Evolutionary conservation across 2,888 invertebrate genomes (phyloP), one percentile per base, ranked within the genome.

Genomic region (Chouioia cunea): DNA sequence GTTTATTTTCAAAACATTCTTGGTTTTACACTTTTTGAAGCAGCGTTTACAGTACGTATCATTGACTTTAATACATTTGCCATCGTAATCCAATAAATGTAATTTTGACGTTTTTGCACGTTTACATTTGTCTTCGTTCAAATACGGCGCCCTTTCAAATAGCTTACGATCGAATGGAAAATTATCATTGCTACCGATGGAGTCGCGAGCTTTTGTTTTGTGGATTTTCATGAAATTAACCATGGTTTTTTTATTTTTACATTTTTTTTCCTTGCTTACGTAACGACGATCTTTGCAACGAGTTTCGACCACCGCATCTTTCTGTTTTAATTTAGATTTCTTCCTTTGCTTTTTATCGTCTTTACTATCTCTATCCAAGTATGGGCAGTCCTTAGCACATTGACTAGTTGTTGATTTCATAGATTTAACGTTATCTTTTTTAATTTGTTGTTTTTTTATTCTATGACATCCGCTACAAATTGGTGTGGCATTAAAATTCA

Each of bases 231-330:
- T 52, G 8, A 59, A 59, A 18, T 66, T 53, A 4, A 66, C 66
- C 66, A 66, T 66, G 6, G 58, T 16, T 6, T 66, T 59, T 16
- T 66, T 59, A 15, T 59, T 66, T 10, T 59, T 66, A 18, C 12
- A 52, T 10, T 4, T 2, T 18, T 53, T 59, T 23, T 15, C 4
- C 20, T 16, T 58, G 20, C 20, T 46, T 57, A 20, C 44, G 14
- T 12, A 44, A 4, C 15, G 8, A 1, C 8, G 8, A 58, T 22
- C 58, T 46, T 58, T 15, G 36, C 15, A 20, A 44, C 16, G 43
- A 14, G n/a, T 47, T 47, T 47, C 8, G 16, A 14, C 48, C 18
- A 15, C n/a, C 12, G 22, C n/a, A 44, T 59, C 44, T 53, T 14
- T 27, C 15, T 10, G 16, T 44, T 46, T 59, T 23, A 23, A 8